phyloP scores from a whole-genome alignment of 2,797 vertebrate genomes.

The Acomys russatus region DNA sequence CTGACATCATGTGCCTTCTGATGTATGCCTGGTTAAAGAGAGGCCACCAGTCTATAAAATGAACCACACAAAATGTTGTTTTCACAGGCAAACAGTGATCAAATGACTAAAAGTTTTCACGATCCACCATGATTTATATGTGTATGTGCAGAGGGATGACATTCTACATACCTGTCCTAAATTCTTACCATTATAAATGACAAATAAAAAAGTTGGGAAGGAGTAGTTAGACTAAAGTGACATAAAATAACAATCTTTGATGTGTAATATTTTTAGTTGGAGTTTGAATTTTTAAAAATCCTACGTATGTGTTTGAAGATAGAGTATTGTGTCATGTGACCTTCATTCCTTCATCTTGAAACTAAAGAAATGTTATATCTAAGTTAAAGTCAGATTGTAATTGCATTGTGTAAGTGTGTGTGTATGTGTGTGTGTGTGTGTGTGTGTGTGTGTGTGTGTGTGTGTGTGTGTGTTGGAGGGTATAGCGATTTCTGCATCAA shows the following conservation, averaged over 20 bases:
- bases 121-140: background rate
- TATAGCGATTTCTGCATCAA: background rate
- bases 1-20: background rate
- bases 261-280: background rate
- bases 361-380: background rate
- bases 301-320: background rate
- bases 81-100: background rate
- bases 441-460: background rate
- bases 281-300: background rate
- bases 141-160: background rate
- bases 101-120: background rate
- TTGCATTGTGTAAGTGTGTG: no score
- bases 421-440: background rate
- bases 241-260: background rate
- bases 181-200: background rate
- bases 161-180: background rate
- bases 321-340: no score
- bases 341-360: no score
- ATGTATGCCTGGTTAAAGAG: background rate
- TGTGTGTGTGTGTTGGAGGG: background rate
- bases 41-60: background rate
- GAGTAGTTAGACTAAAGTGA: background rate
- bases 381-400: background rate
- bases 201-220: background rate
- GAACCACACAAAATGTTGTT: background rate